Conservation (phyloP, 2,888 invertebrate species). For the Mythimna albipuncta region DNA sequence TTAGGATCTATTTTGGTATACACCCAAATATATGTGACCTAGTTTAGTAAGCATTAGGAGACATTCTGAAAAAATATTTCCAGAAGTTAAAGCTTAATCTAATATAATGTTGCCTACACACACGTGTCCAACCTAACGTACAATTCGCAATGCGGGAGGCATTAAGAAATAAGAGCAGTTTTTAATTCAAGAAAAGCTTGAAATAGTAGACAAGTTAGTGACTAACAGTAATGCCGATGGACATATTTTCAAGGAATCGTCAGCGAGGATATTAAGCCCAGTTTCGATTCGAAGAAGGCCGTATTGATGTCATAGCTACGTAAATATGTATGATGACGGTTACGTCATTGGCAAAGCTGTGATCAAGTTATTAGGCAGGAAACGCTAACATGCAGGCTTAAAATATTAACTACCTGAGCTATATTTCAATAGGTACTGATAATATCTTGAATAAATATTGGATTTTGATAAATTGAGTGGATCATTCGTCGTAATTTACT, state of each 20-base stretch:
- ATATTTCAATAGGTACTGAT: slow-evolving; percentile 4
- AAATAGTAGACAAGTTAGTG: background rate
- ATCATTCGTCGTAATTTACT: slow-evolving; percentile 9
- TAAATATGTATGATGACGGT: slow-evolving; percentile 61
- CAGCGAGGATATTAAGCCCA: slow-evolving; percentile 65
- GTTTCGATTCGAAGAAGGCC: slow-evolving; percentile 65
- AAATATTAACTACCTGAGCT: slow-evolving; percentile 27
- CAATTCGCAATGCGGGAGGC: slow-evolving; percentile 57
- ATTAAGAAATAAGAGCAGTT: slow-evolving; percentile 30
- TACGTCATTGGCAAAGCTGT: slow-evolving; percentile 67
- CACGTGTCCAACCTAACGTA: slow-evolving; percentile 8
- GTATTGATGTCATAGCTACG: slow-evolving; percentile 62
- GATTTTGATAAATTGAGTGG: background rate
- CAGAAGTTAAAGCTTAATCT: background rate
- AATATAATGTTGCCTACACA: slow-evolving; percentile 11
- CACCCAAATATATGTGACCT: slow-evolving; percentile 56
- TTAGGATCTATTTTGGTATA: slow-evolving; percentile 54
- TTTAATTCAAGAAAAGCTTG: slow-evolving; percentile 30
- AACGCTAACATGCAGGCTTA: slow-evolving; percentile 19
- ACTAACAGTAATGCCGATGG: slow-evolving; percentile 24
- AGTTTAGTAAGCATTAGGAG: slow-evolving; percentile 45
- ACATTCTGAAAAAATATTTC: slow-evolving; percentile 14
- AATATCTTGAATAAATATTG: background rate
- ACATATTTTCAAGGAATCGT: slow-evolving; percentile 67
- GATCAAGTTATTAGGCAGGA: slow-evolving; percentile 42